Percentiles rank a stretch among this genome's conserved stretches.
These are phyloP conservation scores for Galerucella calmariensis DNA, from an alignment of 2,888 invertebrate genomes.

Conservation along the genomic window DNA sequence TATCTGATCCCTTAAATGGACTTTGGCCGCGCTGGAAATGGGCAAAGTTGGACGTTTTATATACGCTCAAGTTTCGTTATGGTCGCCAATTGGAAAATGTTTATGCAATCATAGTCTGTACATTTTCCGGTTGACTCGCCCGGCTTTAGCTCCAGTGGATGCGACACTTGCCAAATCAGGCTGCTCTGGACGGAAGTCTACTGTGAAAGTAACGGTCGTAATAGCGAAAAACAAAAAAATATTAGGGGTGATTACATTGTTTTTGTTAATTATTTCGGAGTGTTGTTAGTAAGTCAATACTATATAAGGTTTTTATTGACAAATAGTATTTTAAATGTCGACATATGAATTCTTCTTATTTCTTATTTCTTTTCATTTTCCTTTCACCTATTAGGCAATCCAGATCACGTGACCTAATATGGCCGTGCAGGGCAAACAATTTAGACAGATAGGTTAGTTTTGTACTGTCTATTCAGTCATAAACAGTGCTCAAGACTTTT, in stretches of 20 bases:
- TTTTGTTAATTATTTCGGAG: not conserved
- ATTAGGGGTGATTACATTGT: not conserved
- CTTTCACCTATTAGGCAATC: too few species aligned
- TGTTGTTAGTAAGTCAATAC: not conserved
- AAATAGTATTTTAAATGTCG: too few species aligned
- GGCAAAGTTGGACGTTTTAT: conserved; percentile 54
- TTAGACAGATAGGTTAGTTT: too few species aligned
- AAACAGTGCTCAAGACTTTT: too few species aligned
- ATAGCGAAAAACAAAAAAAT: conserved; percentile 7
- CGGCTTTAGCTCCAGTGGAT: conserved; percentile 36
- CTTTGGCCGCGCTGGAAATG: conserved; percentile 53
- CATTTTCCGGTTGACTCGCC: conserved; percentile 55
- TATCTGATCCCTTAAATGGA: conserved; percentile 53
- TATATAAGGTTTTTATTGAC: too few species aligned
- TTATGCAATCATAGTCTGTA: conserved; percentile 55
- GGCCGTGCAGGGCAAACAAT: too few species aligned
- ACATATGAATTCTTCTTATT: too few species aligned
- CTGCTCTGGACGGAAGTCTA: conserved; percentile 21
- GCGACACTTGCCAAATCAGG: conserved; percentile 45
- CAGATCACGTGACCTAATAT: too few species aligned
- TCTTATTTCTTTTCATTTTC: too few species aligned
- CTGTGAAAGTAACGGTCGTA: conserved; percentile 19
- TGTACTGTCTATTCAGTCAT: too few species aligned
- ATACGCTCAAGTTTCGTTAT: conserved; percentile 54
- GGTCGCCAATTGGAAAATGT: conserved; percentile 56